Evolutionary conservation across 2,113 vertebrate species (phyloP).

Genomic region (Mohoua ochrocephala): DNA sequence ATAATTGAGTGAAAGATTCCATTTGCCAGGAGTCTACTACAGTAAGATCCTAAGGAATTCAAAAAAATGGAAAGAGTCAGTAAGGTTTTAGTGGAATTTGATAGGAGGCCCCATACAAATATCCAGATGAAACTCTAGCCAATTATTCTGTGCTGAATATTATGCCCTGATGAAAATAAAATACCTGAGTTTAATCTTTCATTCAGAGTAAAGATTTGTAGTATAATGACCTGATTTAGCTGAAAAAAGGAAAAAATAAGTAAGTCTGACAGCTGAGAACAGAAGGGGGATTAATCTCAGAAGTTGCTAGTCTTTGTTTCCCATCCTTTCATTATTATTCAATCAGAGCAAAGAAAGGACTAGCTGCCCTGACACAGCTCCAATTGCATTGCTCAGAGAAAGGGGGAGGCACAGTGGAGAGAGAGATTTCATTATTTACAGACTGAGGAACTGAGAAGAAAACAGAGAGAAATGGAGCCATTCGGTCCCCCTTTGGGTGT

Average conservation of each 20-base stretch:
- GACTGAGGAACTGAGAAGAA: slow-evolving; percentile 45
- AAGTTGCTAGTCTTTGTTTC: slow-evolving; percentile 73
- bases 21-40: slow-evolving; percentile 8
- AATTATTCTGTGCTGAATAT: slow-evolving; percentile 64
- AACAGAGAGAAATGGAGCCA: slow-evolving; percentile 29
- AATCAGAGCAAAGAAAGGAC: slow-evolving; percentile 58
- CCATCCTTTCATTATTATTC: slow-evolving; percentile 68
- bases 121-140: slow-evolving; percentile 64
- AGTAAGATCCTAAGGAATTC: slow-evolving; percentile 41
- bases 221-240: slow-evolving; percentile 75
- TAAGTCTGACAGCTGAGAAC: slow-evolving; percentile 73
- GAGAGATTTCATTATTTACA: slow-evolving; percentile 70
- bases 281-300: slow-evolving; percentile 75
- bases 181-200: slow-evolving; percentile 73
- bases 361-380: slow-evolving; percentile 66
- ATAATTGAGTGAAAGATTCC: slow-evolving; percentile 57
- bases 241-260: slow-evolving; percentile 67
- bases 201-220: slow-evolving; percentile 73
- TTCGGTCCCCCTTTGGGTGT: background rate
- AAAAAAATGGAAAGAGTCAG: slow-evolving; percentile 58
- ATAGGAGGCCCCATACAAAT: slow-evolving; percentile 59
- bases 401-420: slow-evolving; percentile 52
- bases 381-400: slow-evolving; percentile 65
- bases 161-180: slow-evolving; percentile 61
- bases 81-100: slow-evolving; percentile 71